These are phyloP conservation scores for Drosophila tanythrix DNA, from an alignment of 2,888 invertebrate species.

Conservation along the genomic window DNA sequence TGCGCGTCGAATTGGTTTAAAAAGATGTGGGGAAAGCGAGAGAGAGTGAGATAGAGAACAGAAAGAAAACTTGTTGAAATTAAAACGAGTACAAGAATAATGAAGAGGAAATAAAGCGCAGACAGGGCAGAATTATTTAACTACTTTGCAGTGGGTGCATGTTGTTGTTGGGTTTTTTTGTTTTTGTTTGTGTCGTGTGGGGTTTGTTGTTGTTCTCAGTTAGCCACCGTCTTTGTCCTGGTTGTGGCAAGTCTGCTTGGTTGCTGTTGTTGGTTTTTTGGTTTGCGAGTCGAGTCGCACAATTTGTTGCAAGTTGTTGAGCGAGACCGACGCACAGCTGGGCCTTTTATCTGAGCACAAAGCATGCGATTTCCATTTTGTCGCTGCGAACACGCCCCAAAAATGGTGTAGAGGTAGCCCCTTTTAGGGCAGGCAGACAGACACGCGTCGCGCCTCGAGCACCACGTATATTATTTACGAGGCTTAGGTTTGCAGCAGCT, in stretches of 20 bases:
- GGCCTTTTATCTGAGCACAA: constrained; percentile 71
- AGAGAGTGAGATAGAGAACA: constrained; percentile 26
- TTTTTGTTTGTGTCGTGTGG: constrained; percentile 44
- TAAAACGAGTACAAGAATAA: constrained; percentile 61
- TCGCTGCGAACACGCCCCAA: constrained; percentile 69
- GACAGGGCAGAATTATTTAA: constrained; percentile 81
- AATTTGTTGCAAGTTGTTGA: constrained; percentile 61
- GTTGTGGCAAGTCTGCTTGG: constrained; percentile 17
- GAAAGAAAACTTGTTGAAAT: constrained; percentile 78
- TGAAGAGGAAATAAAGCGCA: constrained; percentile 80
- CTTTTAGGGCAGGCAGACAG: constrained; percentile 47
- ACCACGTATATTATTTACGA: constrained; percentile 22
- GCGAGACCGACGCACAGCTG: constrained; percentile 71
- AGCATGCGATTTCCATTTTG: constrained; percentile 77
- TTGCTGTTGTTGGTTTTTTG: constrained; percentile 1
- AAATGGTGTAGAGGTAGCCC: constrained; percentile 45
- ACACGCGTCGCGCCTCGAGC: constrained; percentile 48
- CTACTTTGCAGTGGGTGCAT: constrained; percentile 80
- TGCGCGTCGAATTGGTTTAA: constrained; percentile 67
- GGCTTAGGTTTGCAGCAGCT: constrained; percentile 29
- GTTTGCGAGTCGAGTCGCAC: constrained; percentile 37
- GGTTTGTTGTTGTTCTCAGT: constrained; percentile 37
- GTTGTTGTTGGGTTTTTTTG: constrained; percentile 46
- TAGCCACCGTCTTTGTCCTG: constrained; percentile 39
- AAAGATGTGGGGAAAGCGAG: constrained; percentile 66